These are phyloP conservation scores for Poeciliopsis presidionis DNA, from an alignment of 2,797 vertebrate species.

Conservation along the genomic window DNA sequence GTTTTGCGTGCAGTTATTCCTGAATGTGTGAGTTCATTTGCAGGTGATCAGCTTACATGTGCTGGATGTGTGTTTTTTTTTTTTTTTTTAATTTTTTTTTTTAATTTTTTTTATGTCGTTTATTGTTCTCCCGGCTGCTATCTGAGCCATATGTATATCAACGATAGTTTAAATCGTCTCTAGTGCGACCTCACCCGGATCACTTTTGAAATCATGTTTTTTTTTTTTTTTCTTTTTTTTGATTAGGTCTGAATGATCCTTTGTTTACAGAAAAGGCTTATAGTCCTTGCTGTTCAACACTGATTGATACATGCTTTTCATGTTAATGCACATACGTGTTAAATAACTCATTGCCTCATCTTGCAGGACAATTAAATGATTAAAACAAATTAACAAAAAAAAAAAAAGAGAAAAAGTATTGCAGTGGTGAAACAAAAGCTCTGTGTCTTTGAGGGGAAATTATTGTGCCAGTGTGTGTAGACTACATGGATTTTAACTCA, in stretches of 20 bases:
- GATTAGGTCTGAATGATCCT: slow-evolving; percentile 76
- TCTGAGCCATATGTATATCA: slow-evolving; percentile 21
- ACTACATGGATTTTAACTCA: background rate
- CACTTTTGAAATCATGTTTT: slow-evolving; percentile 75
- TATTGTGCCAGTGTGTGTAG: background rate
- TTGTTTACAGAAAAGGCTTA: slow-evolving; percentile 69
- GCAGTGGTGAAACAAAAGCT: background rate
- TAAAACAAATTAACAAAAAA: background rate
- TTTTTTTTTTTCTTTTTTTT: slow-evolving; percentile 70
- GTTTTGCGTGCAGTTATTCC: slow-evolving; percentile 4
- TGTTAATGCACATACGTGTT: slow-evolving; percentile 27
- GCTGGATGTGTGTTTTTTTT: background rate
- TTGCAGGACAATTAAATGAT: background rate
- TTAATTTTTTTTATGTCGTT: background rate
- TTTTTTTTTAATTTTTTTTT: background rate
- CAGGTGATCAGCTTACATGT: background rate
- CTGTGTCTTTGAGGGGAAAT: slow-evolving; percentile 27
- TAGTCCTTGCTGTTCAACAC: slow-evolving; percentile 43
- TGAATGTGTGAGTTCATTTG: background rate
- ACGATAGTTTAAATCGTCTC: slow-evolving; percentile 67
- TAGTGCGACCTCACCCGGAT: slow-evolving; percentile 81
- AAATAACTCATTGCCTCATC: slow-evolving; percentile 17
- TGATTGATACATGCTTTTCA: slow-evolving; percentile 18
- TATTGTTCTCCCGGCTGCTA: background rate
- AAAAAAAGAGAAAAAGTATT: background rate